Evolutionary conservation across 1,140 invertebrate genomes (phyloP), one percentile per base, ranked within the genome.

Genomic region (Lasioglossum baleicum): DNA sequence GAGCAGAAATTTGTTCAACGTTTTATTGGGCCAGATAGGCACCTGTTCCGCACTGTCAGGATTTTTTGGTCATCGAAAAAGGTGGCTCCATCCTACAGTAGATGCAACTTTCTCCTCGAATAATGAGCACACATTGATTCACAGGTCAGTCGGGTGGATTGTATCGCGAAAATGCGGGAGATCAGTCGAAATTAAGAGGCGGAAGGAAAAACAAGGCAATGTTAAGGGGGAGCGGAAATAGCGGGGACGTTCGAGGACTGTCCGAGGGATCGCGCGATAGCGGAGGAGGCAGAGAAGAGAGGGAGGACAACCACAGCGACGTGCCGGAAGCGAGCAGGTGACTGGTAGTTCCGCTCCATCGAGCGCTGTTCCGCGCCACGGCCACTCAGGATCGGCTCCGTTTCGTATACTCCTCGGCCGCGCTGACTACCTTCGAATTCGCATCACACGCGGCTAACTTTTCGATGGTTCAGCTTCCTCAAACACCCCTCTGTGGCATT

Each of bases 321-420:
- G 89, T 92, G 92, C 92, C 92, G 92, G 92, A 93, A 93, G 90
- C 90, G 89, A 92, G 89, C 92, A 93, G 92, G 92, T 93, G 92
- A 92, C 91, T 91, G 90, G 92, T 91, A 92, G 92, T 93, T 93
- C 92, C 91, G 90, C 92, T 92, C 90, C 87, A 93, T 93, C 91
- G 92, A 91, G 84, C 87, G 81, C 91, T 92, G 92, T 93, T 93
- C 91, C 92, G 91, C 92, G 90, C 90, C 90, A 92, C 81, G 89
- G 88, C 90, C 86, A 86, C 82, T 90, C 89, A 90, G 92, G 92
- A 93, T 93, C 92, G 90, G 61, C 74, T 83, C 71, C 42, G 68
- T 68, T 35, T 35, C 35, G 35, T 35, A 35, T 5, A 87, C 88
- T 89, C 83, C 76, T 88, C 83, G 86, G 77, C 87, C 70, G 31